Conservation (phyloP, 1,140 invertebrate genomes). For the Gryon sp. region DNA sequence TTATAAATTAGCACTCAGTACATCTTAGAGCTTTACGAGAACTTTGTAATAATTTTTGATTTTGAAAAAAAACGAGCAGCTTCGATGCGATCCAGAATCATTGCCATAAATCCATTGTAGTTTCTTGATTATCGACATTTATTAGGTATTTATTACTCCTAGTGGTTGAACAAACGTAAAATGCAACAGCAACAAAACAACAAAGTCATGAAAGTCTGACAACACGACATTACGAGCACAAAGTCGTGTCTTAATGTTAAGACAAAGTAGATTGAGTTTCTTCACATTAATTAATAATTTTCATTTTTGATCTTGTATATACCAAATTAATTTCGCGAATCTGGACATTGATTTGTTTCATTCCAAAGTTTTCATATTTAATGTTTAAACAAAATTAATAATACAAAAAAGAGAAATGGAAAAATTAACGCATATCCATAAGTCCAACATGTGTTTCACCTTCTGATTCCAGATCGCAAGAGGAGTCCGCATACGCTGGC, state of each 20-base stretch:
- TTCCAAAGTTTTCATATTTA: too few species aligned
- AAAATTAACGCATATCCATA: constrained; percentile 49
- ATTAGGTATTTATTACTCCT: constrained; percentile 21
- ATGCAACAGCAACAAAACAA: too few species aligned
- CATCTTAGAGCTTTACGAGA: constrained; percentile 43
- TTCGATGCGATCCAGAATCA: constrained; percentile 75
- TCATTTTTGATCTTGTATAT: constrained; percentile 5
- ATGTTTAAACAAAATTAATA: too few species aligned
- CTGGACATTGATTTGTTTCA: too few species aligned
- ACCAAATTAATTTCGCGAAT: constrained; percentile 47
- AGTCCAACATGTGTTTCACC: constrained; percentile 77
- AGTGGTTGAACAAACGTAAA: constrained; percentile 6
- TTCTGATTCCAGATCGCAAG: constrained; percentile 88
- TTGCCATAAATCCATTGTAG: constrained; percentile 45
- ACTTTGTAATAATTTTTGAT: constrained; percentile 49
- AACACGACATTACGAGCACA: constrained; percentile 24
- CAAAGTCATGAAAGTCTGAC: constrained; percentile 7
- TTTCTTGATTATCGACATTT: too few species aligned
- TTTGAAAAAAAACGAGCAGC: constrained; percentile 54
- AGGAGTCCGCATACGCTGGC: constrained; percentile 94
- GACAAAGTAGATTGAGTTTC: constrained; percentile 14
- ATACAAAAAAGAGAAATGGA: constrained; percentile 23
- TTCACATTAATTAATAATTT: constrained; percentile 12
- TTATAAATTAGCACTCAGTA: constrained; percentile 42
- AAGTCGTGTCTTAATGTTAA: constrained; percentile 27